Conservation (phyloP, 2,888 invertebrate species). For the Synergus japonicus region DNA sequence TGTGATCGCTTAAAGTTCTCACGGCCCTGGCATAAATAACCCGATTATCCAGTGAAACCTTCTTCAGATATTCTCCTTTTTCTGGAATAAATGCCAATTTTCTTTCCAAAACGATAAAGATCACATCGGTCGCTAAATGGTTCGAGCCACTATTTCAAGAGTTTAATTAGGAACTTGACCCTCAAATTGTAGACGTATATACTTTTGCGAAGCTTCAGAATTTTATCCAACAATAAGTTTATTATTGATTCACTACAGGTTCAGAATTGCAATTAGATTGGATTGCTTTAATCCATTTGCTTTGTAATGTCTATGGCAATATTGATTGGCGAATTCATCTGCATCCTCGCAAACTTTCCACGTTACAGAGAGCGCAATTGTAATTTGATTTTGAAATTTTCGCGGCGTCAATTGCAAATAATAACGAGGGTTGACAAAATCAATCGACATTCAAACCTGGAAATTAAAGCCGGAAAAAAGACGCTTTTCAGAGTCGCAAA, state of each 20-base stretch:
- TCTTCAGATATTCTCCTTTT: constrained; percentile 28
- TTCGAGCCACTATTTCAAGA: constrained; percentile 7
- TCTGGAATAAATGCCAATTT: constrained; percentile 37
- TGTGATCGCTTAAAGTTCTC: constrained; percentile 37
- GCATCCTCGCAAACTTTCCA: constrained; percentile 16
- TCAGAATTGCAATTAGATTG: background rate
- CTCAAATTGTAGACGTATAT: background rate
- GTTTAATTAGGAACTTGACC: constrained; percentile 9
- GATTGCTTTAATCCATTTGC: constrained; percentile 8
- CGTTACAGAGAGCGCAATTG: constrained; percentile 4
- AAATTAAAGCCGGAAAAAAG: background rate
- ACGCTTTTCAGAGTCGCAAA: no score
- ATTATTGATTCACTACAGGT: constrained; percentile 22
- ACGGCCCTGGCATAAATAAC: constrained; percentile 40
- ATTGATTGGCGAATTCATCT: constrained; percentile 22
- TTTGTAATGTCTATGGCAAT: constrained; percentile 25
- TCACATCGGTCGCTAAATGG: constrained; percentile 30
- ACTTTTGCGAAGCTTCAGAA: background rate
- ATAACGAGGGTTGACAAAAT: constrained; percentile 29
- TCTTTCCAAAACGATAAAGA: constrained; percentile 35
- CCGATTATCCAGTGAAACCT: constrained; percentile 38
- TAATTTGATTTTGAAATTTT: constrained; percentile 22
- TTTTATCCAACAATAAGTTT: background rate
- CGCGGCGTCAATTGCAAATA: constrained; percentile 24
- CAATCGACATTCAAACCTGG: constrained; percentile 18